These are phyloP conservation scores for Blennius ocellaris DNA, from an alignment of 2,113 vertebrate genomes.

Conservation along the genomic window DNA sequence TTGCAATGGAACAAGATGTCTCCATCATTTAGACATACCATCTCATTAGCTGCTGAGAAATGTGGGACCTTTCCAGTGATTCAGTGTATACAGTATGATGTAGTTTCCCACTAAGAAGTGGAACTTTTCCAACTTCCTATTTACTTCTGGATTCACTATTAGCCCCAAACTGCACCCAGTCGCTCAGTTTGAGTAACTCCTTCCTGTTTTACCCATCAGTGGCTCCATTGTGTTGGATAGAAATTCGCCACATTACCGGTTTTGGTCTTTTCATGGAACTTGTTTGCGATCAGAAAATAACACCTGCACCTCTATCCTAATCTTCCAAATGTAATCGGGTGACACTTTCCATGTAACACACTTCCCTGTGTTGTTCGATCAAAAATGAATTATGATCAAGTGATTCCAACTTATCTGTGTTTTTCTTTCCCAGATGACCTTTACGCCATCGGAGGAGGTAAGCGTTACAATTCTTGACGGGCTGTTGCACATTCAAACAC, in stretches of 20 bases:
- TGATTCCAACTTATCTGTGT: conserved; percentile 2
- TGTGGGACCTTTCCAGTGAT: no score
- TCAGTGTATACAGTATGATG: no score
- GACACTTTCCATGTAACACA: background rate
- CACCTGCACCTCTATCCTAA: background rate
- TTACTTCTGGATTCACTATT: no score
- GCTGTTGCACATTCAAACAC: background rate
- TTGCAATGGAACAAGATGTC: no score
- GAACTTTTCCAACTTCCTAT: no score
- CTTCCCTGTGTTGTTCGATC: background rate
- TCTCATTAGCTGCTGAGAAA: no score
- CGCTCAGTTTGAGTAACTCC: no score
- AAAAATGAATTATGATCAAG: background rate
- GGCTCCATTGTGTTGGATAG: no score
- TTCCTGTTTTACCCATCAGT: no score
- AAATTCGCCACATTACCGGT: background rate
- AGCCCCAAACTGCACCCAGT: no score
- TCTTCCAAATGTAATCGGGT: background rate
- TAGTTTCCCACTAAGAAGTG: no score
- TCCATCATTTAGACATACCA: no score
- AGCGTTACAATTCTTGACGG: conserved; percentile 6
- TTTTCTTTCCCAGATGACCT: conserved; percentile 76
- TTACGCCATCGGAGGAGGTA: conserved; percentile 71
- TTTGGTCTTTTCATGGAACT: conserved; percentile 3
- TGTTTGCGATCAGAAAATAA: background rate